Evolutionary conservation across 30 jellyfish, hydroid and myxozoan genomes (phyloP).

Genomic region (Aurelia sp.): DNA sequence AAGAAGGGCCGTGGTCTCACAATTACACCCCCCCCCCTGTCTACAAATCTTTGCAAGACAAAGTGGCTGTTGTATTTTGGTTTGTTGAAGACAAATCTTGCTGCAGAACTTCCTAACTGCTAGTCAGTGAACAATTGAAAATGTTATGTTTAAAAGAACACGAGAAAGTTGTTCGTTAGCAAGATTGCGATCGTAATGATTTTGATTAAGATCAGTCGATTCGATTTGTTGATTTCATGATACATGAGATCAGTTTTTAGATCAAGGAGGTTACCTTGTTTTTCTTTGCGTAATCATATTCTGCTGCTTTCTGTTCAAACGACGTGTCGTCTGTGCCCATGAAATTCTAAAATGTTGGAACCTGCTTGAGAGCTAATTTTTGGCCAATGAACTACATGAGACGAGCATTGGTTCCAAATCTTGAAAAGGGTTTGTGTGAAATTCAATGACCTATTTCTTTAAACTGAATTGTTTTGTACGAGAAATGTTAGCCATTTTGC

Average conservation of each 20-base stretch:
- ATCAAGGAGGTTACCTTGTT: background rate
- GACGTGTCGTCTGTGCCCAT: no score
- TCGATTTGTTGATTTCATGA: conserved; percentile 29
- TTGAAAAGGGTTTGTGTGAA: no score
- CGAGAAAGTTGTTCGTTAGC: conserved; percentile 30
- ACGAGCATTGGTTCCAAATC: no score
- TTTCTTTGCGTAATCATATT: no score
- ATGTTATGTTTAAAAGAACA: conserved; percentile 28
- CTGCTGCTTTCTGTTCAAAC: no score
- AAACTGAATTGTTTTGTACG: no score
- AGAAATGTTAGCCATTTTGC: no score
- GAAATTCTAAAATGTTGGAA: no score
- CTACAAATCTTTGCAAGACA: background rate
- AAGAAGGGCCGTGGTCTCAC: background rate
- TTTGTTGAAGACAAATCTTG: conserved; percentile 41
- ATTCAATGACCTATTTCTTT: no score
- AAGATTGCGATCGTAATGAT: conserved; percentile 16
- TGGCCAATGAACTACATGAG: no score
- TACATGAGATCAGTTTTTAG: conserved; percentile 29
- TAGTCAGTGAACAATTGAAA: conserved; percentile 13
- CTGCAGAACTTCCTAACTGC: conserved; percentile 34
- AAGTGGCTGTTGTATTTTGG: conserved; percentile 39
- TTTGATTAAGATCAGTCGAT: background rate
- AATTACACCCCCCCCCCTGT: background rate
- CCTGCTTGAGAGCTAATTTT: no score